Conservation (phyloP, 2,113 vertebrate genomes). For the Toxotes jaculatrix region DNA sequence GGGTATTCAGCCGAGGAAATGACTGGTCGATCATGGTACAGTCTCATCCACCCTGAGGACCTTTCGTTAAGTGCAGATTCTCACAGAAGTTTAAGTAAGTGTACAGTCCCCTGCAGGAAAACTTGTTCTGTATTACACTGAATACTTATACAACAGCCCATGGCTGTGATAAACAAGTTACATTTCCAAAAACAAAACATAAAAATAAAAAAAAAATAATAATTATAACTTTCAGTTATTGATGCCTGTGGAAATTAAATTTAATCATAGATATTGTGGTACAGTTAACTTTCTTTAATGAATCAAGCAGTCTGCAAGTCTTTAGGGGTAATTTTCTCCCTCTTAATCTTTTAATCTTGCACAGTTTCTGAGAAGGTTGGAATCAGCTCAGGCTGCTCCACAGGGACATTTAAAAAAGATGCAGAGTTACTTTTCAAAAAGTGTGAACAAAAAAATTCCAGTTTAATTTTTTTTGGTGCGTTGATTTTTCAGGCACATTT, state of each 20-base stretch:
- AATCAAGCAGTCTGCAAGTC: not conserved
- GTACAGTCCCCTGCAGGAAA: not conserved
- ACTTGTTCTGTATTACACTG: not conserved
- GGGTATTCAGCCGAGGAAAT: conserved; percentile 85
- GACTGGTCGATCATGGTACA: conserved; percentile 88
- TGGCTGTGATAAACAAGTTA: not conserved
- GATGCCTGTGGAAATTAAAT: not conserved
- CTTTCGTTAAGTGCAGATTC: conserved; percentile 64
- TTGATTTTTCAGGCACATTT: not conserved
- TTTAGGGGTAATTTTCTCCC: not conserved
- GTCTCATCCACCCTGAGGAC: conserved; percentile 87
- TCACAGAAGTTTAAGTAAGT: conserved; percentile 85
- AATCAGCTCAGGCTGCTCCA: not conserved
- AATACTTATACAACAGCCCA: not conserved
- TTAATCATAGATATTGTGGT: not conserved
- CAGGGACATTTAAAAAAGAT: not conserved
- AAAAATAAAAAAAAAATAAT: not conserved
- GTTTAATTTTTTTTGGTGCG: not conserved
- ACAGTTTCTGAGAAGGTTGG: not conserved
- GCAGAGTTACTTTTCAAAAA: not conserved
- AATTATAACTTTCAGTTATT: not conserved
- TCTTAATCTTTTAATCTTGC: not conserved
- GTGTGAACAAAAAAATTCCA: not conserved
- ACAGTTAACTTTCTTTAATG: not conserved
- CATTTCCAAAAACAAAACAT: not conserved